Evolutionary conservation across 2,888 invertebrate genomes (phyloP), one percentile per base, ranked within the genome.

Genomic region (Sphinx pinastri): DNA sequence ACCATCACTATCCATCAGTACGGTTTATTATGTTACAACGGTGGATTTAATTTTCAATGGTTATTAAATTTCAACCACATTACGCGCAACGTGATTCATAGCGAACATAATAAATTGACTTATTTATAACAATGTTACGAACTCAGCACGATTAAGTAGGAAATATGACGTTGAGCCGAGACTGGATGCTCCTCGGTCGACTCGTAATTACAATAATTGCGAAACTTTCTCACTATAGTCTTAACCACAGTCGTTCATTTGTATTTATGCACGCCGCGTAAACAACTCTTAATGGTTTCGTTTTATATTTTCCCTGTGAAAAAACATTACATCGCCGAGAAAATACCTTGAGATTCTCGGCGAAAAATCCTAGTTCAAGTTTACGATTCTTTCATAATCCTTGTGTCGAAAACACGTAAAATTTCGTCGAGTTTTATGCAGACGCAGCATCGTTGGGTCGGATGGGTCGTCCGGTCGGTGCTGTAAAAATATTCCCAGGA

Each of bases 171-270:
- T 79, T 76, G 77, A 80, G 84, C 84, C 84, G 87, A 81, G 87
- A 77, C 84, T 85, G 84, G 86, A 87, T 87, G 89, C 85, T 87
- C 85, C 87, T 88, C 87, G 84, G 88, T 89, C 87, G 84, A 81
- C 84, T 88, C 88, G 85, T 92, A 91, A 92, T 92, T 90, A 90
- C 87, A 89, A 90, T 93, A 92, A 93, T 92, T 92, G 89, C 91
- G 83, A 91, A 93, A 94, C 85, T 93, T 92, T 88, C 83, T 77
- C 87, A 86, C 87, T 86, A 84, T 84, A 85, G 83, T 80, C 87
- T 88, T 86, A 87, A 87, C 85, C 82, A 81, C 84, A 80, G 85
- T 87, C 86, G 87, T 91, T 90, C 85, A 87, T 89, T 88, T 85
- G 84, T 88, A 86, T 89, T 89, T 88, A 86, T 87, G 86, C 86